A percentile compares a stretch with the other conserved stretches of the same genome.
Evolutionary conservation across 2,113 vertebrate species (phyloP).

Genomic region (Alethe castanea): DNA sequence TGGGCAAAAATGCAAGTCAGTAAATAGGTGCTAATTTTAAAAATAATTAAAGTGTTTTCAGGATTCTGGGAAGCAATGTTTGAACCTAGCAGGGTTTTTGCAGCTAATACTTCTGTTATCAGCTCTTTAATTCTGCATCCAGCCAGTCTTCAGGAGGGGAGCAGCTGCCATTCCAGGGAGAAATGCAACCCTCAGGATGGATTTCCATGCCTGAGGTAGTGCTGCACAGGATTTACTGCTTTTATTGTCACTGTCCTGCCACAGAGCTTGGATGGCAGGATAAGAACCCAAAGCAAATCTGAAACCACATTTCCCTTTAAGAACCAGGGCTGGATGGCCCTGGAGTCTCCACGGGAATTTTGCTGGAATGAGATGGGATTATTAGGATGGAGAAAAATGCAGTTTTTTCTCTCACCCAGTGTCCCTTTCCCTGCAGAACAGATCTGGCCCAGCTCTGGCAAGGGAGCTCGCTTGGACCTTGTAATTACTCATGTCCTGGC

Average conservation of each 20-base stretch:
- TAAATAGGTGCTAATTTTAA: neutral
- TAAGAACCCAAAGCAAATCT: neutral
- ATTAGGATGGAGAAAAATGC: neutral
- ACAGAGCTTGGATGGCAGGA: neutral
- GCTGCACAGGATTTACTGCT: neutral
- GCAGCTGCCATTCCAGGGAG: neutral
- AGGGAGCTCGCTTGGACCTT: neutral
- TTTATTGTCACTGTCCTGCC: neutral
- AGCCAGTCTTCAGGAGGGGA: neutral
- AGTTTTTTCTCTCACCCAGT: neutral
- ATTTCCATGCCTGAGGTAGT: neutral
- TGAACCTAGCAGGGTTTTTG: neutral
- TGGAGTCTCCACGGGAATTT: neutral
- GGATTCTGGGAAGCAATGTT: neutral
- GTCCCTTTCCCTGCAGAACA: neutral
- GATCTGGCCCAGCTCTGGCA: neutral
- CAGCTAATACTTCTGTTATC: neutral
- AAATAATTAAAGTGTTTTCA: neutral
- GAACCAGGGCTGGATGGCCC: neutral
- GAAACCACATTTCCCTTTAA: neutral
- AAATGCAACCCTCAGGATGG: neutral
- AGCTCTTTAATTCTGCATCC: neutral
- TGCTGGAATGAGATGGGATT: neutral
- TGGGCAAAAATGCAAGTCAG: neutral
- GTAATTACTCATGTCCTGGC: slow-evolving; percentile 11